Evolutionary conservation across 2,113 vertebrate genomes (phyloP).

Genomic region (Gymnocephalus cernua): DNA sequence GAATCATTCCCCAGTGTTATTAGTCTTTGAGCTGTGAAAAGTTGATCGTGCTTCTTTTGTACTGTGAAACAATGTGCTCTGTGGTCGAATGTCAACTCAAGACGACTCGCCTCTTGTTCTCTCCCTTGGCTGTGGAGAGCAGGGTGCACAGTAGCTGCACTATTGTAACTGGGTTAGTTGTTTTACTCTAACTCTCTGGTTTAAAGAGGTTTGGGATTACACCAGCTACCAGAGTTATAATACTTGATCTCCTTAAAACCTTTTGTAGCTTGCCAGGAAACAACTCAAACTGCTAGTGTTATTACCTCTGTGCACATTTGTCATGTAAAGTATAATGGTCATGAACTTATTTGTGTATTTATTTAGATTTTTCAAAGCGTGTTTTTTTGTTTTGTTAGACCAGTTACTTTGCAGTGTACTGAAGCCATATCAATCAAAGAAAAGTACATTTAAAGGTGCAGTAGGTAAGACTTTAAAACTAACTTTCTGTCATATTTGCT

Average conservation of each 20-base stretch:
- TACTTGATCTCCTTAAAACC: slow-evolving; percentile 29
- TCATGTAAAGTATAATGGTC: background rate
- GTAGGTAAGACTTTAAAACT: too few relatives aligned
- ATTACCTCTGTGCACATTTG: slow-evolving; percentile 24
- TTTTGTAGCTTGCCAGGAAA: slow-evolving; percentile 50
- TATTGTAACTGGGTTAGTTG: slow-evolving; percentile 37
- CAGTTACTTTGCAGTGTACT: slow-evolving; percentile 21
- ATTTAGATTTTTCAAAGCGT: slow-evolving; percentile 1
- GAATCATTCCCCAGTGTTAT: slow-evolving; percentile 57
- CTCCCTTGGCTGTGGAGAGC: slow-evolving; percentile 18
- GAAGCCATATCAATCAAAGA: slow-evolving; percentile 66
- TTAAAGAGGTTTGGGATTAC: slow-evolving; percentile 18
- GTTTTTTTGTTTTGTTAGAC: slow-evolving; percentile 6
- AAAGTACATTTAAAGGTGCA: background rate
- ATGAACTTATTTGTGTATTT: slow-evolving; percentile 28
- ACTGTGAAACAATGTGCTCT: slow-evolving; percentile 46
- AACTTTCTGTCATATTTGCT: too few relatives aligned
- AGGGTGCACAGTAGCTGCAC: slow-evolving; percentile 38
- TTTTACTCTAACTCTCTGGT: slow-evolving; percentile 22
- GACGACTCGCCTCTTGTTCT: slow-evolving; percentile 20
- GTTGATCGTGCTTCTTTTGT: slow-evolving; percentile 45
- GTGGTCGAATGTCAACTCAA: slow-evolving; percentile 35
- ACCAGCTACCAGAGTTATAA: slow-evolving; percentile 21
- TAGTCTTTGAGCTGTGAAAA: slow-evolving; percentile 45
- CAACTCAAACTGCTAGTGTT: slow-evolving; percentile 37